A percentile compares a stretch with the other conserved stretches of the same genome.
These are phyloP conservation scores for Seira musarum DNA, from an alignment of 2,888 invertebrate species.

Conservation along the genomic window DNA sequence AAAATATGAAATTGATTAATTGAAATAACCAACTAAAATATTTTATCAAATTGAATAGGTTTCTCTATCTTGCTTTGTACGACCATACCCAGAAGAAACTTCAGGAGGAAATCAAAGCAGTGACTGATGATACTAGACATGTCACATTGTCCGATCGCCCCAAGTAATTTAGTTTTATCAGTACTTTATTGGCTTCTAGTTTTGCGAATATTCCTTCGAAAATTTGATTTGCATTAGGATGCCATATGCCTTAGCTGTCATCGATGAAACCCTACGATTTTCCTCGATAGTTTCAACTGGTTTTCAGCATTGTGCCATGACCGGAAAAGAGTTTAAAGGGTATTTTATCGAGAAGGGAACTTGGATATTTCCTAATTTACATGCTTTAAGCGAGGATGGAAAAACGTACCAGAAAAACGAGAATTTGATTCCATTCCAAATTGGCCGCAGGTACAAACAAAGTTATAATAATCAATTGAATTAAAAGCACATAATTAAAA, in stretches of 20 bases:
- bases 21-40: too few species aligned
- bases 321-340: slow-evolving; percentile 24
- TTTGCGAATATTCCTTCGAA: too few species aligned
- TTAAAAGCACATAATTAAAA: not conserved
- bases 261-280: slow-evolving; percentile 36
- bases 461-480: too few species aligned
- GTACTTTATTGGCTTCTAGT: not conserved
- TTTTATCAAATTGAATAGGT: too few species aligned
- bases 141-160: slow-evolving; percentile 36
- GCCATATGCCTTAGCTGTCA: slow-evolving; percentile 38
- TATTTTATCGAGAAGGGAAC: slow-evolving; percentile 24
- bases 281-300: slow-evolving; percentile 29
- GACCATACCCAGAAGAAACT: slow-evolving; percentile 43
- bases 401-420: slow-evolving; percentile 23
- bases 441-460: slow-evolving; percentile 29
- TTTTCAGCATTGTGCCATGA: slow-evolving; percentile 30
- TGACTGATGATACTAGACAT: slow-evolving; percentile 30
- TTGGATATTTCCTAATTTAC: slow-evolving; percentile 20
- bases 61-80: too few species aligned
- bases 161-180: slow-evolving; percentile 14
- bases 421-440: slow-evolving; percentile 26
- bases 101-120: slow-evolving; percentile 35
- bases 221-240: slow-evolving; percentile 25
- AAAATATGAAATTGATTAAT: too few species aligned
- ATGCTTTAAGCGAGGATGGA: slow-evolving; percentile 16